Conservation (phyloP, 2,888 invertebrate genomes). For the Euplagia quadripunctaria region DNA sequence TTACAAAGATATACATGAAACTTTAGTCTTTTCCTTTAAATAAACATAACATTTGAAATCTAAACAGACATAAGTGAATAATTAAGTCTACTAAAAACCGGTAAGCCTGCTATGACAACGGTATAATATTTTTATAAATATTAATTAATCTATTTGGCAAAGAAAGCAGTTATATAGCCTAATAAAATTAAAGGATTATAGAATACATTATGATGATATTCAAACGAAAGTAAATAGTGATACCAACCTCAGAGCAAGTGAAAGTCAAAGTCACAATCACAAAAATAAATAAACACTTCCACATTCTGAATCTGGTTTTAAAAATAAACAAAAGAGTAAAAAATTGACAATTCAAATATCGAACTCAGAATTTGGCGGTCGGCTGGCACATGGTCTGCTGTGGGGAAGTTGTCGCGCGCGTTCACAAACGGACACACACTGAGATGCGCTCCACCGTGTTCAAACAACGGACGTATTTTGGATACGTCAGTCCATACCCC, state of each 20-base stretch:
- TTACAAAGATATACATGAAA: background rate
- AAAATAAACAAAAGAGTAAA: constrained; percentile 56
- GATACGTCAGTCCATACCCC: constrained; percentile 70
- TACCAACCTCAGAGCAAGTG: constrained; percentile 76
- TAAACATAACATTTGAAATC: no score
- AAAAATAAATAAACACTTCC: constrained; percentile 76
- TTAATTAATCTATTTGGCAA: background rate
- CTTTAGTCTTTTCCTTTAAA: background rate
- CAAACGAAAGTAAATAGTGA: constrained; percentile 54
- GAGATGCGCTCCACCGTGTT: constrained; percentile 67
- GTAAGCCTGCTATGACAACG: constrained; percentile 10
- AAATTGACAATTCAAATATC: constrained; percentile 58
- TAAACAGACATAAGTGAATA: background rate
- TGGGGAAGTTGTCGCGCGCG: constrained; percentile 74
- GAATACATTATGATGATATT: constrained; percentile 10
- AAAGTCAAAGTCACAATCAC: constrained; percentile 74
- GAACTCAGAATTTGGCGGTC: constrained; percentile 74
- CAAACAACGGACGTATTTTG: constrained; percentile 72
- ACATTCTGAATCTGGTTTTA: constrained; percentile 71
- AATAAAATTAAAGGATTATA: constrained; percentile 7
- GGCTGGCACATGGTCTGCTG: constrained; percentile 68
- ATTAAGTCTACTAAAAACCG: background rate
- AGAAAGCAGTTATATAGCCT: background rate
- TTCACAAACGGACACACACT: constrained; percentile 73
- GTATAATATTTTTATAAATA: constrained; percentile 11